These are phyloP conservation scores for Eciton burchellii DNA, from an alignment of 1,140 invertebrate species.

Conservation along the genomic window DNA sequence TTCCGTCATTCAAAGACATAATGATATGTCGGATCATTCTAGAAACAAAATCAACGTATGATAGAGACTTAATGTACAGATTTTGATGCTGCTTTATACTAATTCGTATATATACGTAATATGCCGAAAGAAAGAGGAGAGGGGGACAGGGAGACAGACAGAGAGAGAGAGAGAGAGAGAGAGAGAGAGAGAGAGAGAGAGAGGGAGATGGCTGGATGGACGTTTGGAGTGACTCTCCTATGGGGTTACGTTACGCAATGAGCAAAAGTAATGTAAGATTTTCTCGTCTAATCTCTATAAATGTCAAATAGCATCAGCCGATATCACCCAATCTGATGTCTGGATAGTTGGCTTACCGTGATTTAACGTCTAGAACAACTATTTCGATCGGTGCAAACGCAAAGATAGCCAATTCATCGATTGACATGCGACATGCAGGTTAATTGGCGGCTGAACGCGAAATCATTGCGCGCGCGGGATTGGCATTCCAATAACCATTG, in stretches of 20 bases:
- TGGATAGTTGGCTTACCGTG: background rate
- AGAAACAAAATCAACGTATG: background rate
- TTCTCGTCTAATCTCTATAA: conserved; percentile 2
- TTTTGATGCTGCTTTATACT: background rate
- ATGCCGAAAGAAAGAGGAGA: too few relatives aligned
- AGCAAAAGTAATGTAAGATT: background rate
- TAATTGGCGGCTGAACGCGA: background rate
- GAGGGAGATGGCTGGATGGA: too few relatives aligned
- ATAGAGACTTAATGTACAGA: background rate
- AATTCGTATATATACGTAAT: too few relatives aligned
- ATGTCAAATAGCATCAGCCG: too few relatives aligned
- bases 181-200: too few relatives aligned
- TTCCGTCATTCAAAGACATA: conserved; percentile 9
- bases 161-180: too few relatives aligned
- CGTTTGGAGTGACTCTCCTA: too few relatives aligned
- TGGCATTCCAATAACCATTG: background rate
- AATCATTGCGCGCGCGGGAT: background rate
- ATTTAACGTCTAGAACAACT: background rate
- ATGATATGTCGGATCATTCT: background rate
- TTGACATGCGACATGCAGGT: conserved; percentile 25
- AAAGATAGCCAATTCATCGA: background rate
- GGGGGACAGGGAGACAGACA: too few relatives aligned
- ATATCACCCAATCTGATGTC: background rate
- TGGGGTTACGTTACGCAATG: too few relatives aligned
- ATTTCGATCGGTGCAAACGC: conserved; percentile 5